phyloP scores from a whole-genome alignment of 2,797 vertebrate genomes.

The Fistularia commersonii region DNA sequence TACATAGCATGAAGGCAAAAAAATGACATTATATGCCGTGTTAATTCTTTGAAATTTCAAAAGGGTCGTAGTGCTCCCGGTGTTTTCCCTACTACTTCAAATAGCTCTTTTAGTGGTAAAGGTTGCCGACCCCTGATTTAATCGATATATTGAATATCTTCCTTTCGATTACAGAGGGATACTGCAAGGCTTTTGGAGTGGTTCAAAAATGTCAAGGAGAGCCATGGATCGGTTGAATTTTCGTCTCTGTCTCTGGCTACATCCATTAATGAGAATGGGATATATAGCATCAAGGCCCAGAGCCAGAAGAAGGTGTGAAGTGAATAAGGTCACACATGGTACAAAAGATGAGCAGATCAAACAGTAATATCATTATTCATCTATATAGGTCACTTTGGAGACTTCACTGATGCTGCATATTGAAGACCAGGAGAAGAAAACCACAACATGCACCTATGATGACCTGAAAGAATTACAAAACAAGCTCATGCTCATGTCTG shows the following conservation, averaged over 20 bases:
- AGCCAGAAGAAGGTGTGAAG: slow-evolving; percentile 62
- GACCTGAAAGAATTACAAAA: slow-evolving; percentile 91
- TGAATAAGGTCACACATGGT: too few species aligned
- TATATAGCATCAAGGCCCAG: slow-evolving; percentile 81
- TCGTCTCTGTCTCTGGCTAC: slow-evolving; percentile 90
- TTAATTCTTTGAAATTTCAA: too few species aligned
- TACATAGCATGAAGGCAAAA: too few species aligned
- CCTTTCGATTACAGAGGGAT: slow-evolving; percentile 74
- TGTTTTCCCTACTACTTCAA: too few species aligned
- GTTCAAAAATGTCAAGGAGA: slow-evolving; percentile 94
- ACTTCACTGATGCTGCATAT: slow-evolving; percentile 78
- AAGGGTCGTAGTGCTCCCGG: too few species aligned
- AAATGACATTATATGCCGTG: too few species aligned
- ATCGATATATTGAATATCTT: neutral
- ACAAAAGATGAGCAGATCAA: too few species aligned
- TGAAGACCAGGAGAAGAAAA: slow-evolving; percentile 63
- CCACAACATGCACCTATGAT: slow-evolving; percentile 73
- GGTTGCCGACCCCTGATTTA: too few species aligned
- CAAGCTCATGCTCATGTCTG: slow-evolving; percentile 98
- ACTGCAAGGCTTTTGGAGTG: slow-evolving; percentile 90
- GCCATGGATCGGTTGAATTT: slow-evolving; percentile 93
- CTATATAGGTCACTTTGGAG: slow-evolving; percentile 80
- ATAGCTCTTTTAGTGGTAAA: too few species aligned
- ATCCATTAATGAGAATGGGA: slow-evolving; percentile 86
- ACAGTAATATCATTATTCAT: slow-evolving; percentile 1